Base-by-base conservation (phyloP, 2,113 vertebrate genomes). In the Notothenia coriiceps region DNA sequence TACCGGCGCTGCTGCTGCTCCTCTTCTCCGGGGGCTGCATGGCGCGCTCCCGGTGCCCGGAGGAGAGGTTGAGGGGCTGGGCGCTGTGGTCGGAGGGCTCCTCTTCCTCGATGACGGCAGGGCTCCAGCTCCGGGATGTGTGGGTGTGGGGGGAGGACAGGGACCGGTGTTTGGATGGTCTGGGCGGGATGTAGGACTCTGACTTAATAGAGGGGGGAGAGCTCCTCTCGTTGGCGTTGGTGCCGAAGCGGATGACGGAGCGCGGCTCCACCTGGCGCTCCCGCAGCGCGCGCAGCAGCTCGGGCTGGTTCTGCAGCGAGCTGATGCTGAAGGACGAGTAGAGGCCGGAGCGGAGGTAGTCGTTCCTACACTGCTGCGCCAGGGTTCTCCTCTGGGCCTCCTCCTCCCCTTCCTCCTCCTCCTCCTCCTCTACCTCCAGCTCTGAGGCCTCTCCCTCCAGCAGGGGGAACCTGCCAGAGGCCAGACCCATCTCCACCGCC, bases 11-110 rank as follows among this genome's bases (percentile, higher is more conserved):
- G 74, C 84, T 82, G 61, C 84, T 82, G 61, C 75, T 83, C 69
- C 90, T 91, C 84, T 89, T 92, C 69, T 90, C 87, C 0, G 88
- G 73, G 12, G 72, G 87, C 50, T 82, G 92, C 62, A 94, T 95
- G 86, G 96, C 95, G 86, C 96, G 96, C 91, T 95, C 91, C 93
- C 98, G 96, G 93, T 96, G 97, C 83, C 97, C 96, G 0, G 97
- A 96, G 35, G 97, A 99, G 70, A 99, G 96, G 94, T 99, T 99
- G 91, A 98, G 95, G 73, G 97, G 97, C 94, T 99, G 96, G 70
- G 96, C 93, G 25, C 95, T 95, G 82, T 86, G 92, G 91, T 98
- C 94, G 25, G 81, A 90, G 94, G 93, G 93, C 94, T 82, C 84
- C 15, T 86, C 87, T 15, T 87, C 84, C 55, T 90, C 87, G 85